Evolutionary conservation across 2,113 vertebrate species (phyloP).

Genomic region (Mola mola): DNA sequence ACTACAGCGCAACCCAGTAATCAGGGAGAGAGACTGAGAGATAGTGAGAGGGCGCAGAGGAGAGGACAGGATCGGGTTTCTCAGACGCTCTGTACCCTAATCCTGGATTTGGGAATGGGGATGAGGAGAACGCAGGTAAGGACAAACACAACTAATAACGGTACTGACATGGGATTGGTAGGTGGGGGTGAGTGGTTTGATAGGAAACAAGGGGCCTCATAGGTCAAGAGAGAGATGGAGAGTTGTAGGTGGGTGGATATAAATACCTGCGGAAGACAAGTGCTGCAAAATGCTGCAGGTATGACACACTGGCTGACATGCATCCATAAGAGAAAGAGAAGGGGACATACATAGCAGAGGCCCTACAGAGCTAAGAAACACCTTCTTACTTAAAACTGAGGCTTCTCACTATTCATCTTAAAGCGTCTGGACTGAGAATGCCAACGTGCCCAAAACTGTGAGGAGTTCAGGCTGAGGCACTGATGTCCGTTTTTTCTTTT

Average conservation of each 20-base stretch:
- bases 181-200: slow-evolving; percentile 78
- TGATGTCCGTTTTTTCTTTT: slow-evolving; percentile 39
- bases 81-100: slow-evolving; percentile 71
- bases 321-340: slow-evolving; percentile 14
- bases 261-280: slow-evolving; percentile 92
- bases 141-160: slow-evolving; percentile 70
- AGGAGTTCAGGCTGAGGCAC: slow-evolving; percentile 36
- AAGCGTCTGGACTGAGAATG: slow-evolving; percentile 19
- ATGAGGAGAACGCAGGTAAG: slow-evolving; percentile 65
- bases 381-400: slow-evolving; percentile 34
- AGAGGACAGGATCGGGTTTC: slow-evolving; percentile 68
- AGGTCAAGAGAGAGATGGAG: slow-evolving; percentile 83
- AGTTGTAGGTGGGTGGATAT: slow-evolving; percentile 78
- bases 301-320: slow-evolving; percentile 45
- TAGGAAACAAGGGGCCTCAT: slow-evolving; percentile 82
- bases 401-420: slow-evolving; percentile 36
- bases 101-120: slow-evolving; percentile 74
- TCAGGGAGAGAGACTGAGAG: slow-evolving; percentile 34
- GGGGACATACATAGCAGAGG: slow-evolving; percentile 11
- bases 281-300: slow-evolving; percentile 77
- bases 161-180: slow-evolving; percentile 76
- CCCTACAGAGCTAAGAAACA: slow-evolving; percentile 18
- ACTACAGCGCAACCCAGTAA: slow-evolving; percentile 37
- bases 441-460: slow-evolving; percentile 26
- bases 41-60: slow-evolving; percentile 21